Conservation (phyloP, 2,888 invertebrate species). For the Unio pictorum region DNA sequence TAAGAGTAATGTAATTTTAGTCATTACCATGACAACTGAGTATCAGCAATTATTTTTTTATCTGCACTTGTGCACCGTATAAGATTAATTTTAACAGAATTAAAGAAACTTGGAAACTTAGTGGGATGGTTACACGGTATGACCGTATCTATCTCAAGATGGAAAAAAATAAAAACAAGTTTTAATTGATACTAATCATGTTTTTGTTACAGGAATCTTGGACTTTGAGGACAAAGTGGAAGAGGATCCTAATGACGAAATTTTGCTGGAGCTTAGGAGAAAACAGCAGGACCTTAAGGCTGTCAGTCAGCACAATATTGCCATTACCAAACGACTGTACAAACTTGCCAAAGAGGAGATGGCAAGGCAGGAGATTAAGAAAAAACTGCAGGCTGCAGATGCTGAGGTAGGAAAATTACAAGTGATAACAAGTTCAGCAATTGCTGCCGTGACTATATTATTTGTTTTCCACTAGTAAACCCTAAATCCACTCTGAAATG, state of each 20-base stretch:
- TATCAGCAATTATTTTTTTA: too few relatives aligned
- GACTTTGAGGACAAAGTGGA: slow-evolving; percentile 68
- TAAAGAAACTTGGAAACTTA: too few relatives aligned
- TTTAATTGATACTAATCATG: background rate
- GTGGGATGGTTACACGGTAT: background rate
- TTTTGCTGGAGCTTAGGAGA: slow-evolving; percentile 87
- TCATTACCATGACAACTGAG: too few relatives aligned
- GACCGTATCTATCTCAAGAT: background rate
- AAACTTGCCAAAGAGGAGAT: slow-evolving; percentile 85
- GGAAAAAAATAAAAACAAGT: background rate
- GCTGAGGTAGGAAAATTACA: slow-evolving; percentile 59
- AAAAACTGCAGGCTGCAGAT: slow-evolving; percentile 83
- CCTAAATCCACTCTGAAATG: too few relatives aligned
- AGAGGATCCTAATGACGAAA: slow-evolving; percentile 80
- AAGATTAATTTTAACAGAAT: too few relatives aligned
- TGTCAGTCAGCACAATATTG: slow-evolving; percentile 79
- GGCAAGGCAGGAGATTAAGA: slow-evolving; percentile 83
- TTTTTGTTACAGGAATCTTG: slow-evolving; percentile 57
- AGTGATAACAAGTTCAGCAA: background rate
- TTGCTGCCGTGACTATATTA: too few relatives aligned
- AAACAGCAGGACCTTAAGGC: slow-evolving; percentile 82
- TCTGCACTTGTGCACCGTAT: too few relatives aligned
- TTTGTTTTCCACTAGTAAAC: too few relatives aligned
- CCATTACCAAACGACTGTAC: slow-evolving; percentile 80
- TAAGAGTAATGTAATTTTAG: too few relatives aligned